Percentiles rank a stretch among this genome's conserved stretches.
Evolutionary conservation across 2,113 vertebrate species (phyloP).

Genomic region (Aplodontia rufa): DNA sequence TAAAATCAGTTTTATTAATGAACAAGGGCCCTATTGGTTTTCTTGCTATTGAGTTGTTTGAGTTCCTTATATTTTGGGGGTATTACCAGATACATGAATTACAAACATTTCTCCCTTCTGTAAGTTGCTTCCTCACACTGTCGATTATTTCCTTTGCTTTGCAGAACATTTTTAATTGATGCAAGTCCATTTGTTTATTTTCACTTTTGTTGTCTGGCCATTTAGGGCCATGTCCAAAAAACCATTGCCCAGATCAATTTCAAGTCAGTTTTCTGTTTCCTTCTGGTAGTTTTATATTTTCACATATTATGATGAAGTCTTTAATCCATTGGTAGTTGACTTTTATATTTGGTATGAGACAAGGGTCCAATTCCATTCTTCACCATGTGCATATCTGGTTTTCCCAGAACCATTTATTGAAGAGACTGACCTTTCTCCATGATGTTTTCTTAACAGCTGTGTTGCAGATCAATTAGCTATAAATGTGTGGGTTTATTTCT

Average conservation of each 20-base stretch:
- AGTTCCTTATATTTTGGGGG: background rate
- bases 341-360: background rate
- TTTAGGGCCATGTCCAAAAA: background rate
- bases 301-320: background rate
- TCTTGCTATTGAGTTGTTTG: background rate
- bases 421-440: background rate
- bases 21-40: background rate
- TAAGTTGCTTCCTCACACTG: background rate
- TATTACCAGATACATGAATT: background rate
- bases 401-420: background rate
- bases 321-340: background rate
- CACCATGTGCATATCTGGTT: background rate
- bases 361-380: background rate
- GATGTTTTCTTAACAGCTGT: background rate
- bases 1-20: background rate
- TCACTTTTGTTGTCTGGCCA: background rate
- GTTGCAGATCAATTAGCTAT: background rate
- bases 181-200: background rate
- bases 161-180: background rate
- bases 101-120: background rate
- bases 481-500: background rate
- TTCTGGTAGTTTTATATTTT: background rate
- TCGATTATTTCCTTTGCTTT: background rate
- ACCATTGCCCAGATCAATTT: background rate
- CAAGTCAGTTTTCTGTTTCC: background rate